A percentile compares a stretch with the other conserved stretches of the same genome.
phyloP scores from a whole-genome alignment of 1,140 invertebrate genomes.

The Leptinotarsa undecemlineata region DNA sequence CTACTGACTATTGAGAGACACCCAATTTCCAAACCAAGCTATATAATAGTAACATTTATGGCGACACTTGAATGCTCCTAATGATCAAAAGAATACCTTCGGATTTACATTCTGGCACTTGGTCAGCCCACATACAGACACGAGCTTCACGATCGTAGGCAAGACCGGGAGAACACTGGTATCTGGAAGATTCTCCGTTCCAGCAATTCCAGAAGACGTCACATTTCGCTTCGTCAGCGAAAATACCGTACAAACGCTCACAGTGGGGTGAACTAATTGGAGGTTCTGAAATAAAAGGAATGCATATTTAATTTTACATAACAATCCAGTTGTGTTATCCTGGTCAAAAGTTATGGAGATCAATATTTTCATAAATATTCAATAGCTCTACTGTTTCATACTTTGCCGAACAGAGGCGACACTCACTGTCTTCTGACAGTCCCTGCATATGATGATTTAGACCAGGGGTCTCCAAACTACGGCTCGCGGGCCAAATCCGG shows the following conservation, averaged over 20 bases:
- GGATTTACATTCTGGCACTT: conserved; percentile 86
- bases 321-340: neutral
- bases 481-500: too few relatives aligned
- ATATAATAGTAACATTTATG: neutral
- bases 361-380: too few relatives aligned
- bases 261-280: conserved; percentile 85
- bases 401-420: too few relatives aligned
- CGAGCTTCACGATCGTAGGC: conserved; percentile 90
- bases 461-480: too few relatives aligned
- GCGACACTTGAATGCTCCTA: neutral
- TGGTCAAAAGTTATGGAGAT: neutral
- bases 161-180: conserved; percentile 91
- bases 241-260: conserved; percentile 87
- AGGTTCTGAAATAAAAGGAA: conserved; percentile 65
- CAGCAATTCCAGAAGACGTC: conserved; percentile 96
- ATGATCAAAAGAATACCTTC: conserved; percentile 66
- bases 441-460: too few relatives aligned
- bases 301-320: neutral
- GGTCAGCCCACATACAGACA: conserved; percentile 94
- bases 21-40: neutral
- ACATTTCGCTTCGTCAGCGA: conserved; percentile 85
- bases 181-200: conserved; percentile 90
- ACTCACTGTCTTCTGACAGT: too few relatives aligned
- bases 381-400: too few relatives aligned
- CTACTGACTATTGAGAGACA: too few relatives aligned